phyloP scores from a whole-genome alignment of 2,888 invertebrate species.

The Globia sparganii region DNA sequence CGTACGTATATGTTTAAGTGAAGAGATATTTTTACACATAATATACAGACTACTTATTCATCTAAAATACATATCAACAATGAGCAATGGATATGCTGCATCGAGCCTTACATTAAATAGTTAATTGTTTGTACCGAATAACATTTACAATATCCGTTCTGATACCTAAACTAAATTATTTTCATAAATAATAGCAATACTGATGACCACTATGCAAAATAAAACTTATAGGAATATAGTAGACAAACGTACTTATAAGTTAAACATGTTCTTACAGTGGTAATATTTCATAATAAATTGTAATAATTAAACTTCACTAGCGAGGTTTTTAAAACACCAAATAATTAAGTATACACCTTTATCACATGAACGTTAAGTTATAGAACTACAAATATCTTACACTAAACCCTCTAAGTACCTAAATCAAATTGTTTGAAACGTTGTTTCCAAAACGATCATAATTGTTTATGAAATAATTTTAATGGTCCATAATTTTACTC shows the following conservation, averaged over 20 bases:
- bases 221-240: conserved; percentile 61
- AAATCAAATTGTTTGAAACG: conserved; percentile 51
- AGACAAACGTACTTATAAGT: conserved; percentile 61
- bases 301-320: conserved; percentile 64
- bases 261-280: conserved; percentile 58
- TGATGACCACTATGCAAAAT: conserved; percentile 72
- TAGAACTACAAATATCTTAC: conserved; percentile 60
- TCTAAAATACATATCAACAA: conserved; percentile 64
- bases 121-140: conserved; percentile 76
- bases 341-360: conserved; percentile 72
- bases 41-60: conserved; percentile 68
- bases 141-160: conserved; percentile 67
- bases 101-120: conserved; percentile 61
- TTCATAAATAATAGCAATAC: conserved; percentile 78
- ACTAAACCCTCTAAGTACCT: conserved; percentile 65
- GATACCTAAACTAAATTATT: conserved; percentile 67
- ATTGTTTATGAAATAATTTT: conserved; percentile 34
- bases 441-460: conserved; percentile 34
- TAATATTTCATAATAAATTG: conserved; percentile 59
- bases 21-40: conserved; percentile 61
- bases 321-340: conserved; percentile 71
- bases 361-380: conserved; percentile 72
- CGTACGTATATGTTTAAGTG: conserved; percentile 51
- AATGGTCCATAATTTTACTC: conserved; percentile 43
- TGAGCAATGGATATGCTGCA: conserved; percentile 67